phyloP scores from a whole-genome alignment of 2,113 vertebrate genomes.

The Cichladusa arquata region DNA sequence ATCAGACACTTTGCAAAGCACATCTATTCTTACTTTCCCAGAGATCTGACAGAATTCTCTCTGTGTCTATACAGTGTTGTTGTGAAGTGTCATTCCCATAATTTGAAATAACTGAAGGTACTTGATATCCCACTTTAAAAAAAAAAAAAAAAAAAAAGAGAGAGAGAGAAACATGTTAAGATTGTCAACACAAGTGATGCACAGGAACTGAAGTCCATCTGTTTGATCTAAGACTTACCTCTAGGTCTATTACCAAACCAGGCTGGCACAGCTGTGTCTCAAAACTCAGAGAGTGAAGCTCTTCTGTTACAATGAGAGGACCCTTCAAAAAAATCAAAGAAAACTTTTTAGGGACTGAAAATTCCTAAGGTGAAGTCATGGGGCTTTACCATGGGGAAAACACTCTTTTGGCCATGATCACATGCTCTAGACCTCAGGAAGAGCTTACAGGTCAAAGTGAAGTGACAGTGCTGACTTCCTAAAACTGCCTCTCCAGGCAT shows the following conservation, averaged over 20 bases:
- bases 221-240: slow-evolving; percentile 75
- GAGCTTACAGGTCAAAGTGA: not conserved
- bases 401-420: not conserved
- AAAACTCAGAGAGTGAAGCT: slow-evolving; percentile 94
- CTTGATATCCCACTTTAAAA: not conserved
- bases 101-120: not conserved
- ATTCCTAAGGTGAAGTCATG: not conserved
- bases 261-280: slow-evolving; percentile 91
- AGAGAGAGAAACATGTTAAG: not conserved
- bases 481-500: not conserved
- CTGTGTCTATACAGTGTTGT: not conserved
- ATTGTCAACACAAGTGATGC: not conserved
- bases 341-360: not conserved
- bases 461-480: not conserved
- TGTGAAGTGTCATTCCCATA: not conserved
- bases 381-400: not conserved
- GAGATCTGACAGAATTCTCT: not conserved
- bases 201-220: not conserved
- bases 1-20: not conserved
- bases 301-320: slow-evolving; percentile 95
- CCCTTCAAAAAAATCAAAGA: slow-evolving; percentile 70
- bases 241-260: slow-evolving; percentile 85
- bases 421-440: not conserved
- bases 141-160: not conserved
- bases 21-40: not conserved